Percentiles rank a stretch among this genome's conserved stretches.
Conservation (phyloP, 2,888 invertebrate genomes). For the Leucophenga maculata region DNA sequence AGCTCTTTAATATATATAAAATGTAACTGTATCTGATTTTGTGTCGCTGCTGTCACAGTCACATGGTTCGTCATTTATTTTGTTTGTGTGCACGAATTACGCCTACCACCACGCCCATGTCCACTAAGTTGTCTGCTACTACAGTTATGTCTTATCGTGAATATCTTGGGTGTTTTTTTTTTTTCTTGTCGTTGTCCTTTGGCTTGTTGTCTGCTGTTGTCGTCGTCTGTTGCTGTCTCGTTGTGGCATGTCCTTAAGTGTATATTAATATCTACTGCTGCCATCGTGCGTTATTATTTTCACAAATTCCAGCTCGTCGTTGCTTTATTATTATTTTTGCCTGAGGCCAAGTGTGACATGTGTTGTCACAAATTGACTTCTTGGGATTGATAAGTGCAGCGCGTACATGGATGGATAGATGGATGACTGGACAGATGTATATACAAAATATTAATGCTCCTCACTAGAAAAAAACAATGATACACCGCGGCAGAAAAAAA, state of each 20-base stretch:
- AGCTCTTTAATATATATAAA: too few relatives aligned
- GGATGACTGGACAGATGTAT: too few relatives aligned
- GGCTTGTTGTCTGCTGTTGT: not conserved
- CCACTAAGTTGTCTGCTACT: too few relatives aligned
- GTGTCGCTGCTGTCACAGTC: not conserved
- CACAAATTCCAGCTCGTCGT: not conserved
- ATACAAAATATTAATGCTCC: too few relatives aligned
- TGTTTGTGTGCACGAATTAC: too few relatives aligned
- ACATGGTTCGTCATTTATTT: not conserved
- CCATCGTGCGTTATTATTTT: not conserved
- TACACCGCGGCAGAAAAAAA: too few relatives aligned
- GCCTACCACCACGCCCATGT: too few relatives aligned
- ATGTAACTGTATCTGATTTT: not conserved
- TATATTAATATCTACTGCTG: slow-evolving; percentile 7
- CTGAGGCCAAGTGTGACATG: slow-evolving; percentile 7
- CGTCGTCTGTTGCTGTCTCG: not conserved
- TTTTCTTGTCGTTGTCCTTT: not conserved
- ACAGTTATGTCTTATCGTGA: not conserved
- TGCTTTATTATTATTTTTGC: slow-evolving; percentile 2
- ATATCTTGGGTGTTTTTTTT: not conserved
- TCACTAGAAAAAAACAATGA: too few relatives aligned
- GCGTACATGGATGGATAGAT: too few relatives aligned
- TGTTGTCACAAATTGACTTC: slow-evolving; percentile 14
- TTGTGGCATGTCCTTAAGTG: slow-evolving; percentile 11
- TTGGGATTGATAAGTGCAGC: not conserved